Percentiles rank a stretch among this genome's conserved stretches.
phyloP scores from a whole-genome alignment of 2,888 invertebrate genomes.

The Mimumesa dahlbomi region DNA sequence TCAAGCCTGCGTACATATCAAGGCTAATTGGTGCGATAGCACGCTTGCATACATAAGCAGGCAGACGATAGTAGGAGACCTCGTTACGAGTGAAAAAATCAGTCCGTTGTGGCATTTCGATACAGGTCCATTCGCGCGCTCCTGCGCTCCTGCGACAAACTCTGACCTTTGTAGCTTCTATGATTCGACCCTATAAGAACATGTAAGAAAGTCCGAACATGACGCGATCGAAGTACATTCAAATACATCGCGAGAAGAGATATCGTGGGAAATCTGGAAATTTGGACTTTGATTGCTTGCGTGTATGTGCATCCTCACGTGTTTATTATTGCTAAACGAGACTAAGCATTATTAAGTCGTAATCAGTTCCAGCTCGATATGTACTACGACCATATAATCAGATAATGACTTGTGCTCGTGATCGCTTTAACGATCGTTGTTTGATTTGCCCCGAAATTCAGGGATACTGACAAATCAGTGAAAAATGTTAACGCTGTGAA shows the following conservation, averaged over 20 bases:
- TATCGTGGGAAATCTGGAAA: too few species aligned
- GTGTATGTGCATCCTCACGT: too few species aligned
- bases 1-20: conserved; percentile 61
- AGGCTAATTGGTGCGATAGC: conserved; percentile 67
- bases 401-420: too few species aligned
- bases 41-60: conserved; percentile 31
- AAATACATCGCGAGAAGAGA: too few species aligned
- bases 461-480: not conserved
- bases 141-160: conserved; percentile 47
- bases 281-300: too few species aligned
- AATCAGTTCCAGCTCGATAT: too few species aligned
- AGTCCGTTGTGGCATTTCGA: conserved; percentile 35
- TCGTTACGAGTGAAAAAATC: conserved; percentile 27
- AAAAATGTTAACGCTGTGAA: not conserved
- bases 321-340: too few species aligned
- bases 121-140: conserved; percentile 33
- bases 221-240: not conserved
- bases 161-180: conserved; percentile 25
- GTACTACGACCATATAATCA: too few species aligned
- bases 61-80: conserved; percentile 22
- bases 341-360: too few species aligned
- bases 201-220: not conserved
- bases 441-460: too few species aligned
- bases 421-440: too few species aligned
- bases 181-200: conserved; percentile 4